Evolutionary conservation across 2,113 vertebrate genomes (phyloP).

Genomic region (Columbina picui): DNA sequence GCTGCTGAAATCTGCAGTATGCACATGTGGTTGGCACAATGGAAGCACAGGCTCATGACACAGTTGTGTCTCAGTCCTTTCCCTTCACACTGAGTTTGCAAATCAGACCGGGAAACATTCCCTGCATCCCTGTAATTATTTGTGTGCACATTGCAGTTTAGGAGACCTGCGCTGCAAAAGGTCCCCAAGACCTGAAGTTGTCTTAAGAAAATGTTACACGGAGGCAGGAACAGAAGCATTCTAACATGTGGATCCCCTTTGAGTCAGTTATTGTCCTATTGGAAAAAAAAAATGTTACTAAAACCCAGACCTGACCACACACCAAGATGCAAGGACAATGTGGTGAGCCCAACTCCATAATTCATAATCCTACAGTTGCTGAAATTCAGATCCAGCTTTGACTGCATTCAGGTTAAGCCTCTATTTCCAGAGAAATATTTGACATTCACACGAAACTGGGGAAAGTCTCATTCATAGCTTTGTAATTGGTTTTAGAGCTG

Average conservation of each 20-base stretch:
- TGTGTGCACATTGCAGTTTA: neutral
- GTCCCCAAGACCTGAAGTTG: neutral
- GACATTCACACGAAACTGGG: neutral
- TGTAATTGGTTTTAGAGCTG: neutral
- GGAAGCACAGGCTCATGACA: neutral
- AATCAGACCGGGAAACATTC: neutral
- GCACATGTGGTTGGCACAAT: fast-evolving
- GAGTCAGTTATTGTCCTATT: neutral
- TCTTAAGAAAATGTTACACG: neutral
- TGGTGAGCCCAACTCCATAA: neutral
- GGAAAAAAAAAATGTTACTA: neutral
- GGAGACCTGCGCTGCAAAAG: neutral
- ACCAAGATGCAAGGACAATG: neutral
- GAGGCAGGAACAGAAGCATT: neutral
- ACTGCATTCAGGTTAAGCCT: neutral
- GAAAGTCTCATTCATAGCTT: neutral
- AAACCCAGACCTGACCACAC: neutral
- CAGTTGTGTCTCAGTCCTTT: neutral
- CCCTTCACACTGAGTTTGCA: neutral
- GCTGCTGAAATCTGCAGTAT: neutral
- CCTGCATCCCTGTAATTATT: neutral
- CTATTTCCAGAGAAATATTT: neutral
- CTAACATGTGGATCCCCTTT: neutral
- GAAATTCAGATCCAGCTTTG: neutral
- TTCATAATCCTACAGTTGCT: neutral